Evolutionary conservation across 1,140 invertebrate genomes (phyloP), one percentile per base, ranked within the genome.

Genomic region (Vanessa atalanta): DNA sequence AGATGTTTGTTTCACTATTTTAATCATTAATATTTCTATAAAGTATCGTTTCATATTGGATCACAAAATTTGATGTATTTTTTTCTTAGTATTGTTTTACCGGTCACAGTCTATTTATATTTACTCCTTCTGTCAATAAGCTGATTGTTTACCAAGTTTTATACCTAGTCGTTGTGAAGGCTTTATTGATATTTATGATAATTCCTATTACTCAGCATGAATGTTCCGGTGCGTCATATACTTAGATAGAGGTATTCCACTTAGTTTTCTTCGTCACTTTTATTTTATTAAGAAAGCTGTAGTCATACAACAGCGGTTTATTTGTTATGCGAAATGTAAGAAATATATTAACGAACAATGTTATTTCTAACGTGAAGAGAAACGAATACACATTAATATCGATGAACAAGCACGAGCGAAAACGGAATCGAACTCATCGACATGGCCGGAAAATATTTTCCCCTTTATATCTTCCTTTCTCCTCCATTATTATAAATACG

Each of bases 1-100:
- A 68, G 65, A 66, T 66, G 43, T 73, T 73, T 63, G 55, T 63
- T 68, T 73, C 65, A 47, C 71, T 14, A 51, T 51, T 73, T 67
- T 37, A 66, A 47, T 60, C 8, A 12, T 61, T 63, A 15, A 48
- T 47, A 67, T 20, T 60, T 15, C 0, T 60, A n/a, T 37, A 57
- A 37, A 53, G 12, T 60, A 26, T 37, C 20, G 31, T 57, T 23
- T 8, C 37, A 43, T 43, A 43, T 43, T 43, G 37, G 2, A 43
- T 43, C 37, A 43, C 9, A 9, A 1, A 43, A 9, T 43, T 43
- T 43, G 7, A 43, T 43, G 31, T 43, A 9, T 43, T 43, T 43
- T 43, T 9, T 43, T 9, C n/a, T 43, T 43, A 43, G 37, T 43
- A 43, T 9, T 43, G 15, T 15, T 15, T 8, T 63, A 37, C 16